Conservation (phyloP, 2,797 vertebrate species). For the Pygocentrus nattereri region DNA sequence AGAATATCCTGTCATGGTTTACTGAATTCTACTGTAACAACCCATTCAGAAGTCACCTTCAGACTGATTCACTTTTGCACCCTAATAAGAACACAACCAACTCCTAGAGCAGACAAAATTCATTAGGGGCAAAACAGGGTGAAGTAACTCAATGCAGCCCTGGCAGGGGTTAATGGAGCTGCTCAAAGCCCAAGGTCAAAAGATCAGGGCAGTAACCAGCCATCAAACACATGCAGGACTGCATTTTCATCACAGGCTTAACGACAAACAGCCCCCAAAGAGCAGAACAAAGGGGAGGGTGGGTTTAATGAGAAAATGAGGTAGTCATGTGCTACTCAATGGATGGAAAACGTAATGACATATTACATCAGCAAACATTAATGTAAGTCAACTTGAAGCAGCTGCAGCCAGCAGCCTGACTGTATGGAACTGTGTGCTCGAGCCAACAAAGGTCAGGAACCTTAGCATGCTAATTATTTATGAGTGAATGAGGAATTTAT, state of each 20-base stretch:
- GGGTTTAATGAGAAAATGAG: conserved; percentile 33
- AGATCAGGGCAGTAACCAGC: conserved; percentile 7
- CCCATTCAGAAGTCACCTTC: background rate
- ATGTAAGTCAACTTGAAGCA: conserved; percentile 3
- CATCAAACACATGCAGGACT: conserved; percentile 20
- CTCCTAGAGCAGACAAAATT: conserved; percentile 7
- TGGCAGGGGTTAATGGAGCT: conserved; percentile 20
- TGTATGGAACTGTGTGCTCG: background rate
- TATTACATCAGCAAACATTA: conserved; percentile 30
- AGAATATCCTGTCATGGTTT: background rate
- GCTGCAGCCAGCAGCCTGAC: conserved; percentile 26
- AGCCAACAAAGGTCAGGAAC: conserved; percentile 36
- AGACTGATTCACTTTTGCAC: background rate
- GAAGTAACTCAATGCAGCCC: conserved; percentile 4
- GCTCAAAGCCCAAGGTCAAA: conserved; percentile 38
- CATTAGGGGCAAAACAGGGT: conserved; percentile 18
- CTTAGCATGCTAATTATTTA: background rate
- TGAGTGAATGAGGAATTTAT: background rate
- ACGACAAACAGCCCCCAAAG: conserved; percentile 14
- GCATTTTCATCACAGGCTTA: conserved; percentile 36
- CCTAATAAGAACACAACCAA: background rate
- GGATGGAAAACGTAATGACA: conserved; percentile 26
- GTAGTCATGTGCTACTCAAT: conserved; percentile 4
- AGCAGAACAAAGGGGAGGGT: conserved; percentile 20
- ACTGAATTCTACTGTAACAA: background rate